phyloP scores from a whole-genome alignment of 2,113 vertebrate species.

The Myrmecobius fasciatus region DNA sequence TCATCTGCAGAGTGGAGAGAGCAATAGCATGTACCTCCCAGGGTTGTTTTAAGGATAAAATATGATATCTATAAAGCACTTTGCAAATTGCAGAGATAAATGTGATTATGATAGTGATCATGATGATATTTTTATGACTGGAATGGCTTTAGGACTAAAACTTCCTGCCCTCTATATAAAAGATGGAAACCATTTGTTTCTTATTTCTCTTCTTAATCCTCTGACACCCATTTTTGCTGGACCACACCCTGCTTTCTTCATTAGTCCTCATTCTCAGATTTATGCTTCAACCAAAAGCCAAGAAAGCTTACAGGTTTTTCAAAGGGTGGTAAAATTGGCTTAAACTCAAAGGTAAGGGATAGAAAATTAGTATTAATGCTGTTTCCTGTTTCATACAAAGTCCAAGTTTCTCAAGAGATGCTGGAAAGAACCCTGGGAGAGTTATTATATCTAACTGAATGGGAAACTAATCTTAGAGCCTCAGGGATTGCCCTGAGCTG shows the following conservation, averaged over 20 bases:
- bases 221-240: not conserved
- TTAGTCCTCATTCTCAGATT: not conserved
- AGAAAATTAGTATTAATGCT: not conserved
- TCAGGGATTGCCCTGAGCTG: not conserved
- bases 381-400: slow-evolving; percentile 5
- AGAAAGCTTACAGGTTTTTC: slow-evolving; percentile 29
- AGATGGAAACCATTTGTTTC: not conserved
- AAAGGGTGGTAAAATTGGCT: not conserved
- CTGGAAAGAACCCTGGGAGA: slow-evolving; percentile 37
- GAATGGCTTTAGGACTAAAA: not conserved
- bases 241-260: not conserved
- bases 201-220: not conserved
- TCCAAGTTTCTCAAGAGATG: not conserved
- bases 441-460: not conserved
- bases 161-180: not conserved
- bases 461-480: not conserved
- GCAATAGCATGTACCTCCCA: not conserved
- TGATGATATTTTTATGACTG: not conserved
- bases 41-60: not conserved
- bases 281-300: not conserved
- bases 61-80: not conserved
- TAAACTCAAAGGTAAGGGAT: slow-evolving; percentile 37
- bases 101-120: not conserved
- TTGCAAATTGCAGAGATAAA: not conserved
- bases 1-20: not conserved